Evolutionary conservation across 2,113 vertebrate species (phyloP).

Genomic region (Catharus bicknelli): DNA sequence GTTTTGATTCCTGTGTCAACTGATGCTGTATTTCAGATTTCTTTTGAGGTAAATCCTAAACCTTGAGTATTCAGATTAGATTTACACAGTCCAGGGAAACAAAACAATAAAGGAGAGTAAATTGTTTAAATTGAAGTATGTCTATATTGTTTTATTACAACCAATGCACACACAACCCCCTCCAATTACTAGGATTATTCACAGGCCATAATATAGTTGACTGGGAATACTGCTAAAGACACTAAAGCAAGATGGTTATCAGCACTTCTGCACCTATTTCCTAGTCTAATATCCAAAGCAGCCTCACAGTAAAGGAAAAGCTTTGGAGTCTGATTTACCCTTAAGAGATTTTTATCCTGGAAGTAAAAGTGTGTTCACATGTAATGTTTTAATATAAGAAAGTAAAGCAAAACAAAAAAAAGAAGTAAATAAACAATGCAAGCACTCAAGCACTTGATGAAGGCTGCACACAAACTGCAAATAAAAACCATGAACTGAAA

Average conservation of each 20-base stretch:
- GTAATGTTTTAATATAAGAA: background rate
- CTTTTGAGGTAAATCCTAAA: slow-evolving; percentile 24
- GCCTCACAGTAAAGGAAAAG: background rate
- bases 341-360: background rate
- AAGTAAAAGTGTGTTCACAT: background rate
- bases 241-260: background rate
- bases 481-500: background rate
- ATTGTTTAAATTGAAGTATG: background rate
- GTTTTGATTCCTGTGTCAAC: slow-evolving; percentile 66
- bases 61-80: background rate
- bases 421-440: background rate
- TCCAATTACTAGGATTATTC: background rate
- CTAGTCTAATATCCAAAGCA: background rate
- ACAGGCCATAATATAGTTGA: background rate
- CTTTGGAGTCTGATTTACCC: background rate
- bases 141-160: background rate
- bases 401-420: background rate
- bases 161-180: fast-evolving
- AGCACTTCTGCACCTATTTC: background rate
- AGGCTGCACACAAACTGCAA: background rate
- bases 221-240: background rate
- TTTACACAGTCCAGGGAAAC: background rate
- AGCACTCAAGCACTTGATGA: background rate
- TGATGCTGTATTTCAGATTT: slow-evolving; percentile 60
- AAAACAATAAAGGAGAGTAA: background rate